Evolutionary conservation across 2,888 invertebrate species (phyloP), one percentile per base, ranked within the genome.

Genomic region (Torymus texanus): DNA sequence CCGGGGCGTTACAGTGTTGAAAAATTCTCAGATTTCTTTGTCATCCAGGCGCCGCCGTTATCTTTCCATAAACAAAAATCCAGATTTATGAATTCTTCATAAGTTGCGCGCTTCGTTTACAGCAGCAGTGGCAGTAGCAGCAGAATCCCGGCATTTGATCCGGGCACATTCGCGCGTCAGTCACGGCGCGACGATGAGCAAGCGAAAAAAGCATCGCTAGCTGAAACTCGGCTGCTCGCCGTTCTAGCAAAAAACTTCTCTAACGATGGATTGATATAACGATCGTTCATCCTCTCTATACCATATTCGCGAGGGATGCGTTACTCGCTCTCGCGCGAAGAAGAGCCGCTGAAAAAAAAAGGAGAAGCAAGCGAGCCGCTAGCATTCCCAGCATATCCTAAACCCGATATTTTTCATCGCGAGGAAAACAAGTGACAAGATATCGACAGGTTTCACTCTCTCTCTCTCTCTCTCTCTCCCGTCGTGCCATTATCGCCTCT

Each of bases 361-460:
- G 16, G 24, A 58, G 12, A 14, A 24, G 1, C 29, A 16, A 61
- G 8, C 29, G 24, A 16, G 41, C 50, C 21, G 13, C 13, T 61
- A 62, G 56, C 10, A 58, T 41, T n/a, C 18, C 41, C 58, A 12
- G 67, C 41, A 62, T 66, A 55, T 62, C 50, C 73, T 24, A 41
- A 63, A 18, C 55, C 63, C 66, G 70, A 76, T 75, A 79, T 75
- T 80, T 77, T 80, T 80, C 80, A 74, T 72, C 77, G 66, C 41
- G 24, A 62, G 61, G 70, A 72, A 77, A 76, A 80, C 73, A 76
- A 77, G 73, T 70, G 80, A 77, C 80, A 70, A 74, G 80, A 53
- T 78, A 81, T 78, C 81, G 81, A 75, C 75, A 77, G 81, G 61
- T 72, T 81, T 81, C 74, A 55, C 51, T 75, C 61, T 79, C 78